phyloP scores from a whole-genome alignment of 2,113 vertebrate genomes.

The Heliornis fulica region DNA sequence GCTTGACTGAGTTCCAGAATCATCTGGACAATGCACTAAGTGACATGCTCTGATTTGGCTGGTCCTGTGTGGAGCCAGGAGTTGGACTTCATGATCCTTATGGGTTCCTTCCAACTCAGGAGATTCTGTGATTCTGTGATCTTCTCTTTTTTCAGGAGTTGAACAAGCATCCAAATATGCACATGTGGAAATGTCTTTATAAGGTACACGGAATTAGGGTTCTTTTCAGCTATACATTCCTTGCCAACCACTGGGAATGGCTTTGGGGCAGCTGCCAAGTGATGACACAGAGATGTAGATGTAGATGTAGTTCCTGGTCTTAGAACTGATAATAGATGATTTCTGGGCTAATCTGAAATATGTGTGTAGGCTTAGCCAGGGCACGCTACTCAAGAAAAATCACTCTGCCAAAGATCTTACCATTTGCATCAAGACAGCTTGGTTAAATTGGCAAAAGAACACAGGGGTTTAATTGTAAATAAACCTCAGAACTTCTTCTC shows the following conservation, averaged over 20 bases:
- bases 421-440: not conserved
- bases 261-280: not conserved
- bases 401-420: not conserved
- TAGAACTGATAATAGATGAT: not conserved
- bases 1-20: too few species aligned
- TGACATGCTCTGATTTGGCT: too few species aligned
- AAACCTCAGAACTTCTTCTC: not conserved
- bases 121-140: too few species aligned
- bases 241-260: not conserved
- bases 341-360: not conserved
- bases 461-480: not conserved
- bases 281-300: not conserved
- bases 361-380: not conserved
- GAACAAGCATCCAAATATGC: not conserved
- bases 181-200: not conserved
- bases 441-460: not conserved
- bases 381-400: not conserved
- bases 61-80: too few species aligned
- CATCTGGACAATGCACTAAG: too few species aligned
- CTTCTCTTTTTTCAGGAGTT: not conserved
- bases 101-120: too few species aligned
- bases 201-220: not conserved
- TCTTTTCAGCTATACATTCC: not conserved
- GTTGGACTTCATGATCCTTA: too few species aligned
- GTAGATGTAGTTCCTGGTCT: not conserved